These are phyloP conservation scores for Callipepla californica DNA, from an alignment of 2,113 vertebrate species.

Conservation along the genomic window DNA sequence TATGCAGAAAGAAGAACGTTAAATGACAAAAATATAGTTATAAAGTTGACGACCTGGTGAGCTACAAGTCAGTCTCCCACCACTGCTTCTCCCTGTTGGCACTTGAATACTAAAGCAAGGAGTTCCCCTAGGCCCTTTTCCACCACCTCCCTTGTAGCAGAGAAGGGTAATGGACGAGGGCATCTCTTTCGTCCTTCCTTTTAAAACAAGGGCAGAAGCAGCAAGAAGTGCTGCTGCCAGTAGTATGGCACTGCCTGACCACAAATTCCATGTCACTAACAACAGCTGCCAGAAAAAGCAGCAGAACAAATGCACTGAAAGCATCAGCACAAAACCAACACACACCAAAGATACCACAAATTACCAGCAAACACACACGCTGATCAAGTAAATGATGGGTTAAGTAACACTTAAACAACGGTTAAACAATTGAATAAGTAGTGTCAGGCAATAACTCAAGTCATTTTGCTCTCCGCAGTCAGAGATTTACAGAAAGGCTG, in stretches of 20 bases:
- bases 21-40: not conserved
- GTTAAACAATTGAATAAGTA: not conserved
- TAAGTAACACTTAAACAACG: not conserved
- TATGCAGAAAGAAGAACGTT: not conserved
- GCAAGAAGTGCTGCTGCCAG: not conserved
- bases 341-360: not conserved
- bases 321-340: not conserved
- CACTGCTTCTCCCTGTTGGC: not conserved
- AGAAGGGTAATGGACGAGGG: not conserved
- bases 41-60: not conserved
- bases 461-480: not conserved
- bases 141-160: rapidly evolving
- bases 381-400: not conserved
- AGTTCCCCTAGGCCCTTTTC: not conserved
- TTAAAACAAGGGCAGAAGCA: not conserved
- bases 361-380: not conserved
- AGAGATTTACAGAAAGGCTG: not conserved
- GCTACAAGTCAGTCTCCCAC: not conserved
- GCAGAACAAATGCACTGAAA: rapidly evolving
- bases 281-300: rapidly evolving
- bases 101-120: not conserved
- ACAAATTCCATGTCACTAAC: rapidly evolving
- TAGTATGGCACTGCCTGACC: not conserved
- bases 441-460: not conserved
- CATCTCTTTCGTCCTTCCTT: not conserved